These are phyloP conservation scores for Lasioglossum albipes DNA, from an alignment of 1,140 invertebrate genomes.

Conservation along the genomic window DNA sequence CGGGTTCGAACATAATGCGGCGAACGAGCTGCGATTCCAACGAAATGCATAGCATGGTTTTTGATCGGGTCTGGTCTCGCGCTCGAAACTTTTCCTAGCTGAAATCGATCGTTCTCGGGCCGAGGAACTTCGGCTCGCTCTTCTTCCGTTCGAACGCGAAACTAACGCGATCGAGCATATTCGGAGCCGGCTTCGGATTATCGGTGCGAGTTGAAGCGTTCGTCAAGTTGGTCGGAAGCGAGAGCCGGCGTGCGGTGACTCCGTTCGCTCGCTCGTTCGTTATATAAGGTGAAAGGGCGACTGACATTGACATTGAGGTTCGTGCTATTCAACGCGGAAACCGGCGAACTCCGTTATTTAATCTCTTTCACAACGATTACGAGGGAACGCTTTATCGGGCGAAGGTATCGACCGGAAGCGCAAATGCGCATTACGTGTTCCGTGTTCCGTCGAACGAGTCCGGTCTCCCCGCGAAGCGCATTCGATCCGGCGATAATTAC, in stretches of 20 bases:
- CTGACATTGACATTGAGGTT: slow-evolving; percentile 77
- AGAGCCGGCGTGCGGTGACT: neutral
- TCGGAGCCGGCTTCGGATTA: slow-evolving; percentile 25
- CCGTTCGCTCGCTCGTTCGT: slow-evolving; percentile 52
- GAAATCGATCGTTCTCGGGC: neutral
- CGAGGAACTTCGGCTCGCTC: slow-evolving; percentile 8
- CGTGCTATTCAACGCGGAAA: slow-evolving; percentile 72
- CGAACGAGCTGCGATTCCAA: slow-evolving; percentile 34
- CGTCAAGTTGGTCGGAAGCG: slow-evolving; percentile 1
- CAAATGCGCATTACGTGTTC: slow-evolving; percentile 32
- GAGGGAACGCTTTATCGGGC: slow-evolving; percentile 44
- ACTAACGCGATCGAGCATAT: neutral
- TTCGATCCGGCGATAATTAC: neutral
- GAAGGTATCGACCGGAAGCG: slow-evolving; percentile 49
- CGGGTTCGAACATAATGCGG: slow-evolving; percentile 23
- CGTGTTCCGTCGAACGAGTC: slow-evolving; percentile 35
- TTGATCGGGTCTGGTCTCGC: neutral
- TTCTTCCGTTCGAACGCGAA: neutral
- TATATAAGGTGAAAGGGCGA: slow-evolving; percentile 76
- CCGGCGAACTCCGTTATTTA: slow-evolving; percentile 75
- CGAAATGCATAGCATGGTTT: neutral
- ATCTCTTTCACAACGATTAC: slow-evolving; percentile 67
- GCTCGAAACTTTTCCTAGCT: neutral
- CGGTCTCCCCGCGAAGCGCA: neutral
- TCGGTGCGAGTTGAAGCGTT: neutral